phyloP scores from a whole-genome alignment of 2,113 vertebrate species.

The Terrapene triunguis region DNA sequence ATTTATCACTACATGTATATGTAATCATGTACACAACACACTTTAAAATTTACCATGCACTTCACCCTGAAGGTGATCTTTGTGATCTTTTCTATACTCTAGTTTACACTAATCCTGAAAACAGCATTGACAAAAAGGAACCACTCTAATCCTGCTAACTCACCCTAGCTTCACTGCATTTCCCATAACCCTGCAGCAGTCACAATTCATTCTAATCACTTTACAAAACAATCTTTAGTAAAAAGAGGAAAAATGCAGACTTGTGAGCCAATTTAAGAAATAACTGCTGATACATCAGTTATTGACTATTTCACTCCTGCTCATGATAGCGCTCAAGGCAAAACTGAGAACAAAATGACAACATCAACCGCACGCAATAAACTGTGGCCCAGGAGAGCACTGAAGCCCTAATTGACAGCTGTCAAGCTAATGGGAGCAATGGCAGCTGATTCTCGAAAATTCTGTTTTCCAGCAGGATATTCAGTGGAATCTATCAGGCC shows the following conservation, averaged over 20 bases:
- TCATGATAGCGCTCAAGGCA: conserved; percentile 96
- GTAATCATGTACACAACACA: background rate
- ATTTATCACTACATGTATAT: conserved; percentile 15
- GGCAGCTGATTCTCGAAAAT: conserved; percentile 92
- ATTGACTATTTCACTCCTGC: conserved; percentile 93
- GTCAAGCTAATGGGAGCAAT: conserved; percentile 95
- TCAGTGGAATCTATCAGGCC: conserved; percentile 80
- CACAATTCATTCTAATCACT: conserved; percentile 88
- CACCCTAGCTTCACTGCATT: conserved; percentile 76
- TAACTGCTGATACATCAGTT: conserved; percentile 98
- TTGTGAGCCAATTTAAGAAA: conserved; percentile 96
- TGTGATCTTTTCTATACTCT: conserved; percentile 41
- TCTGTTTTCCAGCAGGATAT: conserved; percentile 87
- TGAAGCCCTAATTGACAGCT: conserved; percentile 97
- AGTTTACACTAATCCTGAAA: conserved; percentile 61
- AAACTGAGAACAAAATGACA: conserved; percentile 97
- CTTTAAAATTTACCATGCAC: conserved; percentile 16
- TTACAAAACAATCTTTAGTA: conserved; percentile 89
- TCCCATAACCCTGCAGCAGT: conserved; percentile 84
- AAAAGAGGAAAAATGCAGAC: conserved; percentile 88
- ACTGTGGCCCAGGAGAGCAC: conserved; percentile 94
- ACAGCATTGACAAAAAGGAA: conserved; percentile 57
- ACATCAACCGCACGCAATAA: conserved; percentile 96
- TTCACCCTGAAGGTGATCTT: conserved; percentile 60
- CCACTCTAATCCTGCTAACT: conserved; percentile 71